Percentiles rank a stretch among this genome's conserved stretches.
These are phyloP conservation scores for Zaprionus nigranus DNA, from an alignment of 1,140 invertebrate species.

Conservation along the genomic window DNA sequence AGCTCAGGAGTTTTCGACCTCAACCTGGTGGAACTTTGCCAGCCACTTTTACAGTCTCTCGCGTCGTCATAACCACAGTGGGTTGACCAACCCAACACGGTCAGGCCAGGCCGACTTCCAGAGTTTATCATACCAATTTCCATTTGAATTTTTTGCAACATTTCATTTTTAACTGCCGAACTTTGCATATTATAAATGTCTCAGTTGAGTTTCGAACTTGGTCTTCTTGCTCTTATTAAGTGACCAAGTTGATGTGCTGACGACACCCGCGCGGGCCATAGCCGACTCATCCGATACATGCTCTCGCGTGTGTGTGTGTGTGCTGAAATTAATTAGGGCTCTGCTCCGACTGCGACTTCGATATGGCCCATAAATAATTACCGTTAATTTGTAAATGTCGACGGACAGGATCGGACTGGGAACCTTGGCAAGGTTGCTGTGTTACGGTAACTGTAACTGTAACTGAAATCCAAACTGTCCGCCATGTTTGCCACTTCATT, in stretches of 20 bases:
- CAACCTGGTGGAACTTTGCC: slow-evolving; percentile 35
- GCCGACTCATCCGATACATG: slow-evolving; percentile 29
- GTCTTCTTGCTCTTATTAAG: slow-evolving; percentile 43
- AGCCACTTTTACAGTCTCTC: slow-evolving; percentile 53
- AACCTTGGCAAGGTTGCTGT: slow-evolving; percentile 28
- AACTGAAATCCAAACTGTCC: slow-evolving; percentile 60
- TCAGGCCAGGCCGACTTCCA: slow-evolving; percentile 6
- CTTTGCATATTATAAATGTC: slow-evolving; percentile 45
- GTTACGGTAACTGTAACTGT: slow-evolving; percentile 46
- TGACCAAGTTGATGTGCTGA: slow-evolving; percentile 35
- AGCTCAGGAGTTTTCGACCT: slow-evolving; percentile 15
- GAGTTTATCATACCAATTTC: slow-evolving; percentile 56
- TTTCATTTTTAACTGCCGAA: slow-evolving; percentile 63
- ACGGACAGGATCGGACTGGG: slow-evolving; percentile 48
- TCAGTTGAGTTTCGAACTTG: slow-evolving; percentile 17
- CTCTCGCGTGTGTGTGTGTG: background rate
- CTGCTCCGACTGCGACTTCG: background rate
- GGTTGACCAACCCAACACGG: background rate
- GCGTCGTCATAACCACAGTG: slow-evolving; percentile 48
- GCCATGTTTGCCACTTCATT: slow-evolving; percentile 79
- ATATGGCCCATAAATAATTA: slow-evolving; percentile 65
- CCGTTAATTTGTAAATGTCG: slow-evolving; percentile 74
- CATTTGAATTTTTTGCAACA: slow-evolving; percentile 62
- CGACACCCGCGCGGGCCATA: slow-evolving; percentile 42
- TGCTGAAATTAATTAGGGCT: slow-evolving; percentile 47